These are phyloP conservation scores for Phalloptychus januarius DNA, from an alignment of 2,797 vertebrate genomes.

Conservation along the genomic window DNA sequence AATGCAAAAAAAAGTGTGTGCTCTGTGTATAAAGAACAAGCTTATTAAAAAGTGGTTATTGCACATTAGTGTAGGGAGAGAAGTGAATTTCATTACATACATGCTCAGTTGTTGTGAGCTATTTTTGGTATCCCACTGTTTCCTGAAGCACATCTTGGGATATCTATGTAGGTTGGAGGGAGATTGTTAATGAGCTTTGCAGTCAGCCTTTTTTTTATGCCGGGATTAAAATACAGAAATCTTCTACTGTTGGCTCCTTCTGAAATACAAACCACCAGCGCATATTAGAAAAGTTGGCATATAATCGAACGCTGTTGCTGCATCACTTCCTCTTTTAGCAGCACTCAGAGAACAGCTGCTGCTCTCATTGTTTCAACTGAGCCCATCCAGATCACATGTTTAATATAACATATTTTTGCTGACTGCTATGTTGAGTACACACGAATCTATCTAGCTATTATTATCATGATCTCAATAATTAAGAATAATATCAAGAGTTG, in stretches of 20 bases:
- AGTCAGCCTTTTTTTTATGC: background rate
- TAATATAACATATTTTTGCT: background rate
- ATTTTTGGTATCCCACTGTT: background rate
- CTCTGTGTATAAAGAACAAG: background rate
- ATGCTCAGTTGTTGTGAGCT: background rate
- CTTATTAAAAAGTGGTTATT: background rate
- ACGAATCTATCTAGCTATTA: background rate
- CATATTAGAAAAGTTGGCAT: background rate
- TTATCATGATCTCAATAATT: background rate
- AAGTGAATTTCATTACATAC: background rate
- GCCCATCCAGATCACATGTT: background rate
- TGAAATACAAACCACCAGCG: background rate
- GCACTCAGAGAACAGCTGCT: background rate
- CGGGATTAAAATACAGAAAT: background rate
- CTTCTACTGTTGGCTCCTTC: background rate
- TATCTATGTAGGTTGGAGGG: background rate
- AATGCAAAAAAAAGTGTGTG: background rate
- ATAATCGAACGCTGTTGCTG: background rate
- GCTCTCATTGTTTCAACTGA: background rate
- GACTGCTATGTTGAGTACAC: background rate
- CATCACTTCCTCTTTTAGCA: background rate
- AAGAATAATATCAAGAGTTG: background rate
- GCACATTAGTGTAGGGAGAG: background rate
- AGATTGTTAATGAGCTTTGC: slow-evolving; percentile 11
- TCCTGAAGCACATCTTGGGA: background rate